phyloP scores from a whole-genome alignment of 1,140 invertebrate genomes.

The Drosophila mojavensis region DNA sequence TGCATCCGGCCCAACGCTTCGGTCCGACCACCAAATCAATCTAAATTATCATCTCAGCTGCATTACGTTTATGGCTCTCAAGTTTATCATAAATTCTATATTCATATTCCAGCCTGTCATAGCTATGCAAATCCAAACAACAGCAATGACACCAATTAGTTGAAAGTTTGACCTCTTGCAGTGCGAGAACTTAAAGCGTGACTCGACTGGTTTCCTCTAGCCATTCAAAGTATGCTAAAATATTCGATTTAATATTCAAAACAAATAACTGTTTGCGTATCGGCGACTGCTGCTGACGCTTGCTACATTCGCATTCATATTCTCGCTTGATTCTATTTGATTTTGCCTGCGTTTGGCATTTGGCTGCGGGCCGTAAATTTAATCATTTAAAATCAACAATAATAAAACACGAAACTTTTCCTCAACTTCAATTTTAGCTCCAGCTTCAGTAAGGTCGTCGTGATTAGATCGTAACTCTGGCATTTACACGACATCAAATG shows the following conservation, averaged over 20 bases:
- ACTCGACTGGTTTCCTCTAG: too few relatives aligned
- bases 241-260: neutral
- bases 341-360: constrained; percentile 46
- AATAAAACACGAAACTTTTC: constrained; percentile 67
- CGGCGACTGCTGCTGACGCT: constrained; percentile 43
- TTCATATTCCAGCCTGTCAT: too few relatives aligned
- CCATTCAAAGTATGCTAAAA: neutral
- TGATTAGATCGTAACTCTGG: constrained; percentile 49
- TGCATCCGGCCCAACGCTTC: constrained; percentile 48
- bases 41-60: constrained; percentile 39
- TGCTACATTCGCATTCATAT: neutral
- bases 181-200: too few relatives aligned
- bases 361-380: constrained; percentile 52
- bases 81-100: too few relatives aligned
- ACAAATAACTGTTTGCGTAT: constrained; percentile 9
- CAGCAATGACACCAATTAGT: neutral
- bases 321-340: constrained; percentile 38
- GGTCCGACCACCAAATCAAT: constrained; percentile 8
- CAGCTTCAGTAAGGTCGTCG: constrained; percentile 29
- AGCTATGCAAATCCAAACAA: neutral
- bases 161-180: too few relatives aligned
- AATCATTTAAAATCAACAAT: constrained; percentile 77
- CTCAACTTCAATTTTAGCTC: constrained; percentile 25
- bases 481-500: constrained; percentile 72
- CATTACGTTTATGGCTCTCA: constrained; percentile 29